These are phyloP conservation scores for Ornithoptera priamus DNA, from an alignment of 2,888 invertebrate species.

Conservation along the genomic window DNA sequence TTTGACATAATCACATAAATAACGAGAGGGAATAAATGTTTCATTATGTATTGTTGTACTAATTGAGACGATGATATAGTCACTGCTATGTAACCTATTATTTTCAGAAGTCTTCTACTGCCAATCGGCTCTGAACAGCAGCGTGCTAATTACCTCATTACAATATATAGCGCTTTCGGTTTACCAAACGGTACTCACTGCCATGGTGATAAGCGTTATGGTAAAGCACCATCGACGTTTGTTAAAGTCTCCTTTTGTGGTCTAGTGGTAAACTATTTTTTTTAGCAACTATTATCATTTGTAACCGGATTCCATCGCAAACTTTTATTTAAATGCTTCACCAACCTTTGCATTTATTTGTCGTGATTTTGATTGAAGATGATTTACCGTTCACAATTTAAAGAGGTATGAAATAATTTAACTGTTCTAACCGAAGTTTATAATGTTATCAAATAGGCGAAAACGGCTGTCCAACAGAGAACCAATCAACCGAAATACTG, in stretches of 20 bases:
- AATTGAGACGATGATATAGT: too few species aligned
- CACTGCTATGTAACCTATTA: neutral
- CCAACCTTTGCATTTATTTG: too few species aligned
- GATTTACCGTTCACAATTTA: too few species aligned
- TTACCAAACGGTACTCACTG: conserved; percentile 46
- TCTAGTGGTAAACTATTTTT: conserved; percentile 49
- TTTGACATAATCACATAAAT: too few species aligned
- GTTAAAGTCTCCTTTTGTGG: conserved; percentile 62
- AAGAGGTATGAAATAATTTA: neutral
- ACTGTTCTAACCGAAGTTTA: neutral
- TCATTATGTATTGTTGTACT: too few species aligned
- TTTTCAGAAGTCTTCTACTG: conserved; percentile 82
- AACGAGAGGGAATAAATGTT: too few species aligned
- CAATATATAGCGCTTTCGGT: conserved; percentile 76
- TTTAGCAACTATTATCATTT: neutral
- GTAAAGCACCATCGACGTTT: conserved; percentile 56
- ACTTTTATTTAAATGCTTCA: too few species aligned
- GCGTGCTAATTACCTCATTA: conserved; percentile 77
- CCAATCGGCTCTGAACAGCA: conserved; percentile 80
- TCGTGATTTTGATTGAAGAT: too few species aligned
- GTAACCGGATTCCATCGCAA: neutral
- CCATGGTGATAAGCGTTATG: conserved; percentile 44
- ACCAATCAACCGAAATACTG: conserved; percentile 85
- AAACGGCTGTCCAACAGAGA: conserved; percentile 82
- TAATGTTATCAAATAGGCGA: conserved; percentile 69